Evolutionary conservation across 2,113 vertebrate species (phyloP).

Genomic region (Stercorarius parasiticus): DNA sequence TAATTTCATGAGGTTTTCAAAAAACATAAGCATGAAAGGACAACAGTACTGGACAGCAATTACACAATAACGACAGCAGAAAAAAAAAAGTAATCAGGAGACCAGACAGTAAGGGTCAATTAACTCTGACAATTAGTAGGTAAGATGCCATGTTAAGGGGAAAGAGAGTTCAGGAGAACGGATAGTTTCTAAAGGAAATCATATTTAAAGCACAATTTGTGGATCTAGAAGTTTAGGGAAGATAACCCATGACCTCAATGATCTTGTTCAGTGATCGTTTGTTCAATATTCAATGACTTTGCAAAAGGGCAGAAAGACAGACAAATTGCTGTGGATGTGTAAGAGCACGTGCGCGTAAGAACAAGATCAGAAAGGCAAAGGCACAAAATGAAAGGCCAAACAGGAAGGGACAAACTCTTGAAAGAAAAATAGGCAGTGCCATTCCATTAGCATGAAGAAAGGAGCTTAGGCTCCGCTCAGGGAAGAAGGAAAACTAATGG

Average conservation of each 20-base stretch:
- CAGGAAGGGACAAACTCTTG: not conserved
- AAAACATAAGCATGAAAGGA: not conserved
- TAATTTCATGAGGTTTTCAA: not conserved
- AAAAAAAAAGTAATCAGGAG: not conserved
- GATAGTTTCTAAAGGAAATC: not conserved
- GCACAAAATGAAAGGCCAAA: not conserved
- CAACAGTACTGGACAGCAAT: not conserved
- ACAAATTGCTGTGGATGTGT: not conserved
- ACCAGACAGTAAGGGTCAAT: not conserved
- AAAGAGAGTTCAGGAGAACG: not conserved
- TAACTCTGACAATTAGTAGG: not conserved
- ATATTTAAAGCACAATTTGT: not conserved
- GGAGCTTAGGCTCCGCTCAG: not conserved
- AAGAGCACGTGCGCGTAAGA: not conserved
- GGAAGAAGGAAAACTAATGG: not conserved
- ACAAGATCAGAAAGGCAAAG: not conserved
- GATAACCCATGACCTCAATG: not conserved
- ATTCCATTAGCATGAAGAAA: not conserved
- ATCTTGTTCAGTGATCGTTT: not conserved
- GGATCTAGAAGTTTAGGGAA: not conserved
- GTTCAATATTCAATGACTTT: not conserved
- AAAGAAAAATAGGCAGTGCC: not conserved
- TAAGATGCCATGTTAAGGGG: not conserved
- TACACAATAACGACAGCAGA: not conserved
- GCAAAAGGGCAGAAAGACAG: not conserved